Percentiles rank a stretch among this genome's conserved stretches.
These are phyloP conservation scores for Onychomys leucogaster DNA, from an alignment of 2,797 vertebrate species.

Conservation along the genomic window DNA sequence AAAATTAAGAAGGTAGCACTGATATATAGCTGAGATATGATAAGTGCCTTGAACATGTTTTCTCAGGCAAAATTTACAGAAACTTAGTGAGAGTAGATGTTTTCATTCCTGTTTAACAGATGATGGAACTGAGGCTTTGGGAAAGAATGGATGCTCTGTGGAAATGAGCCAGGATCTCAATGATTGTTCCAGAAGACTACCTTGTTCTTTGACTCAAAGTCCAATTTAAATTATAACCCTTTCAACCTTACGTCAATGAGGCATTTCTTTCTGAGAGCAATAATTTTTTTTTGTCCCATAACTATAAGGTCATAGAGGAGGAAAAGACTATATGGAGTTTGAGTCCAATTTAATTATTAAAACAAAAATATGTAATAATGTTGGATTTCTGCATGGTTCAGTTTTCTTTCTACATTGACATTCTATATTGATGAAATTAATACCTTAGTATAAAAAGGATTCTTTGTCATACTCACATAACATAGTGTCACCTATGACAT, in stretches of 20 bases:
- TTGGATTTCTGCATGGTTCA: conserved; percentile 16
- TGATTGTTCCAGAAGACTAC: conserved; percentile 8
- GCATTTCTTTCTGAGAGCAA: conserved; percentile 32
- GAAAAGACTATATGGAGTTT: conserved; percentile 67
- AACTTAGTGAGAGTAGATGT: not conserved
- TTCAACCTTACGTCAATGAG: not conserved
- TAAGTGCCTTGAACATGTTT: conserved; percentile 40
- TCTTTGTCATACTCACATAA: not conserved
- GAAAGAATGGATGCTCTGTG: not conserved
- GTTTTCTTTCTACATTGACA: conserved; percentile 19
- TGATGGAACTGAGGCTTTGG: conserved; percentile 43
- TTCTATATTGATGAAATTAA: conserved; percentile 33
- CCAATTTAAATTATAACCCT: conserved; percentile 50
- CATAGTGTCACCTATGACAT: conserved; percentile 60
- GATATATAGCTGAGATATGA: not conserved
- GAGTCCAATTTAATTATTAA: conserved; percentile 60
- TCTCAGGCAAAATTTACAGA: not conserved
- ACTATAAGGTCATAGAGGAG: conserved; percentile 65
- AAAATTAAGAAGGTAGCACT: conserved; percentile 58
- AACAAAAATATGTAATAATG: conserved; percentile 66
- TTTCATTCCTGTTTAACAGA: conserved; percentile 56
- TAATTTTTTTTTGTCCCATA: conserved; percentile 54
- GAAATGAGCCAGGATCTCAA: not conserved
- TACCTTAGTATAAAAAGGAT: conserved; percentile 48
- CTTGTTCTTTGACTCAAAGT: not conserved